Conservation (phyloP, 92 coral and sea anemone genomes). For the Heteractis magnifica region DNA sequence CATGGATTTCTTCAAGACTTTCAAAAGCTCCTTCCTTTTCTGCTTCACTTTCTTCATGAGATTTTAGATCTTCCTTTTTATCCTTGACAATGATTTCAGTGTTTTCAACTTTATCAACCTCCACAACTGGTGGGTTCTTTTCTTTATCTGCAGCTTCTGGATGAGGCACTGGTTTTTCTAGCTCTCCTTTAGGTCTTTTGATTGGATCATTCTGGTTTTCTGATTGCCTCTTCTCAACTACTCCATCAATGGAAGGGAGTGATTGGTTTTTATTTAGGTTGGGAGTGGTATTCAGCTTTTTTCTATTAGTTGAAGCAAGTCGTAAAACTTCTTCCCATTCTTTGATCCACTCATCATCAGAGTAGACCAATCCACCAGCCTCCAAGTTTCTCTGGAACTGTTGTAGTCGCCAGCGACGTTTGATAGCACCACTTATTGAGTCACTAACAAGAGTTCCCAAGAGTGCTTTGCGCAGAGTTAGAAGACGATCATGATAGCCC, state of each 20-base stretch:
- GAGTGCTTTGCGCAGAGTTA: conserved; percentile 86
- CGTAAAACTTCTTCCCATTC: conserved; percentile 87
- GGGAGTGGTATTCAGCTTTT: conserved; percentile 19
- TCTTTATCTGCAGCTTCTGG: neutral
- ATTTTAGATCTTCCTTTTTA: neutral
- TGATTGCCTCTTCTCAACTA: neutral
- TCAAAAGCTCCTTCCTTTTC: conserved; percentile 74
- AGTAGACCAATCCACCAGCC: conserved; percentile 83
- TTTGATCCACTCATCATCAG: conserved; percentile 81
- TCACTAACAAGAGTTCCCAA: conserved; percentile 69
- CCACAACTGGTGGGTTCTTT: neutral
- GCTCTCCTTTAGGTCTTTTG: neutral
- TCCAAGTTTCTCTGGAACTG: conserved; percentile 78
- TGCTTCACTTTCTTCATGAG: neutral
- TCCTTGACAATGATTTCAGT: conserved; percentile 1
- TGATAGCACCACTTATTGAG: conserved; percentile 73
- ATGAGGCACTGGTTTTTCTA: neutral
- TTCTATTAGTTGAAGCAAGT: conserved; percentile 74
- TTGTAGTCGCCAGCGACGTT: conserved; percentile 87
- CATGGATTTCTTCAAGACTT: conserved; percentile 95
- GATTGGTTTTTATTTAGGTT: conserved; percentile 6
- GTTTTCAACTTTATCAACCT: neutral
- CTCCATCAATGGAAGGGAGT: conserved; percentile 15
- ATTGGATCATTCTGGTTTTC: neutral
- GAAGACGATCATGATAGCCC: conserved; percentile 92